Conservation (phyloP, 2,113 vertebrate genomes). For the Pongo pygmaeus region DNA sequence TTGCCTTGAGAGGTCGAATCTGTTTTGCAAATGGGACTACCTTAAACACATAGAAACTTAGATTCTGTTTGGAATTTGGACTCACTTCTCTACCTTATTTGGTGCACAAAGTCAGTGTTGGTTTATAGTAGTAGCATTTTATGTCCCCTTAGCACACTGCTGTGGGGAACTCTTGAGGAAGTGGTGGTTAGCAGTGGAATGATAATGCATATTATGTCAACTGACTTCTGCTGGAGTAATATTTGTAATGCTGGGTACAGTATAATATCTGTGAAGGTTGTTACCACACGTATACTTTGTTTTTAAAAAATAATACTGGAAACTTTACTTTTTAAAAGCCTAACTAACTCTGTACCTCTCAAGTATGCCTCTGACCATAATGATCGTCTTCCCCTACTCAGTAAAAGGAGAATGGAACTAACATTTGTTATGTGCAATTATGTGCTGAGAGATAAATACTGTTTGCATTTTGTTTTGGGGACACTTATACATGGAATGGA, state of each 20-base stretch:
- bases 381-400: background rate
- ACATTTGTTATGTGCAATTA: background rate
- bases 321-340: background rate
- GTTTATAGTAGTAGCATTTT: background rate
- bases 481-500: background rate
- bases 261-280: background rate
- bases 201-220: background rate
- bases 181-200: background rate
- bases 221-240: background rate
- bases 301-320: background rate
- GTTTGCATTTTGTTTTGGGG: background rate
- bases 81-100: background rate
- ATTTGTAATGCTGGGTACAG: background rate
- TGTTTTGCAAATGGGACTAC: background rate
- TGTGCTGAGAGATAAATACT: background rate
- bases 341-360: background rate
- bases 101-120: background rate
- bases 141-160: background rate
- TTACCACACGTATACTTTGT: background rate
- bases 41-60: background rate
- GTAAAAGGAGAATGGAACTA: background rate
- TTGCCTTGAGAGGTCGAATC: background rate
- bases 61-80: background rate
- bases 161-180: background rate
- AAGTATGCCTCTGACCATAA: background rate